Conservation (phyloP, 2,888 invertebrate genomes). For the Molorchus minor region DNA sequence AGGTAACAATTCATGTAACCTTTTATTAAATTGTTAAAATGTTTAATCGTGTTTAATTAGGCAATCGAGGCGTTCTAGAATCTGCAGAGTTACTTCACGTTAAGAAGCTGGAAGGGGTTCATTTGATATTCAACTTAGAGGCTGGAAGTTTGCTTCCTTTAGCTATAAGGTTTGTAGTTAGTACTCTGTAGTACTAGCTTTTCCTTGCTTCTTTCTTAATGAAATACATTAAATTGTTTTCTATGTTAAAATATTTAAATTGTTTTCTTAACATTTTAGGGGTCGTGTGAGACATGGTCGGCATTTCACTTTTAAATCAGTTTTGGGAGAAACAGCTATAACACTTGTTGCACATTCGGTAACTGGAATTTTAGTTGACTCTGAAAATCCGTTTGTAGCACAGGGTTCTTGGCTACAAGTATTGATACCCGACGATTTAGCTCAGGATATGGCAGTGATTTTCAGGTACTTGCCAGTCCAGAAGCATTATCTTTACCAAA, state of each 20-base stretch:
- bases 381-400: conserved; percentile 78
- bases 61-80: conserved; percentile 54
- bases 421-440: conserved; percentile 78
- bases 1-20: too few relatives aligned
- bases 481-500: conserved; percentile 69
- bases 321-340: conserved; percentile 78
- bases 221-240: too few relatives aligned
- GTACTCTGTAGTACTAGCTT: not conserved
- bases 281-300: conserved; percentile 85
- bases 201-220: too few relatives aligned
- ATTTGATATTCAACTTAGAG: conserved; percentile 82
- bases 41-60: conserved; percentile 55
- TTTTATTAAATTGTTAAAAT: too few relatives aligned
- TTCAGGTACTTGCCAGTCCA: conserved; percentile 69
- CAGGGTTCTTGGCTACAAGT: conserved; percentile 87
- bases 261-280: conserved; percentile 61
- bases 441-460: conserved; percentile 80
- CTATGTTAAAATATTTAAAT: too few relatives aligned
- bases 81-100: conserved; percentile 61
- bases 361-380: conserved; percentile 77
- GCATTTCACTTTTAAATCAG: conserved; percentile 92
- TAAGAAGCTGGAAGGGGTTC: conserved; percentile 72
- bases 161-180: conserved; percentile 76
- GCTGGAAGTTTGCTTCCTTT: conserved; percentile 82
- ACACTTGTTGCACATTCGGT: conserved; percentile 86